phyloP scores from a whole-genome alignment of 2,888 invertebrate genomes.

The Celastrina argiolus region DNA sequence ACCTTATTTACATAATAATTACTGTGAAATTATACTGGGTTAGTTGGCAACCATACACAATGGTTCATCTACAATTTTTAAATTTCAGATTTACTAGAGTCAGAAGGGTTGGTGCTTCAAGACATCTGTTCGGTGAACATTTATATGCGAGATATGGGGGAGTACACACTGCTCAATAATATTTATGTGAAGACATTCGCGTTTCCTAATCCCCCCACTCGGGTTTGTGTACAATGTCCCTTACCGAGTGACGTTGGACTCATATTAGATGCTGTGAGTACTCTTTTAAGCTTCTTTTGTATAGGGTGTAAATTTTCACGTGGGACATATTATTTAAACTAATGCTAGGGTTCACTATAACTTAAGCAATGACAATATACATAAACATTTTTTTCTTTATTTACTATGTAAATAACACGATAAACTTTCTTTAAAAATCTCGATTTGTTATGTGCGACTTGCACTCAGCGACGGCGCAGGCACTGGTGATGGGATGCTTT shows the following conservation, averaged over 20 bases:
- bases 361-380: too few relatives aligned
- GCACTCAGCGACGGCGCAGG: too few relatives aligned
- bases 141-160: constrained; percentile 89
- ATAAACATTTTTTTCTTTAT: too few relatives aligned
- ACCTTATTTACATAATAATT: not conserved
- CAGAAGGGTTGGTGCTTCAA: constrained; percentile 70
- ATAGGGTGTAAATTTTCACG: too few relatives aligned
- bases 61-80: not conserved
- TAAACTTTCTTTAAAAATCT: too few relatives aligned
- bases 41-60: not conserved
- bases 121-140: constrained; percentile 90
- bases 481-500: too few relatives aligned
- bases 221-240: constrained; percentile 91
- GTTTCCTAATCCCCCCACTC: constrained; percentile 88
- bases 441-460: too few relatives aligned
- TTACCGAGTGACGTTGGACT: constrained; percentile 84
- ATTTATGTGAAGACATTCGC: constrained; percentile 86
- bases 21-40: too few relatives aligned
- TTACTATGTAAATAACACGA: too few relatives aligned
- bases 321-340: too few relatives aligned
- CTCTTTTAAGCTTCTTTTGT: not conserved
- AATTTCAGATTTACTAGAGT: constrained; percentile 72
- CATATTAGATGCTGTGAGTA: constrained; percentile 84
- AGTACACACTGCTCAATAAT: constrained; percentile 86
- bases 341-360: too few relatives aligned